These are phyloP conservation scores for Chrysochloris asiatica DNA, from an alignment of 2,113 vertebrate species.

Conservation along the genomic window DNA sequence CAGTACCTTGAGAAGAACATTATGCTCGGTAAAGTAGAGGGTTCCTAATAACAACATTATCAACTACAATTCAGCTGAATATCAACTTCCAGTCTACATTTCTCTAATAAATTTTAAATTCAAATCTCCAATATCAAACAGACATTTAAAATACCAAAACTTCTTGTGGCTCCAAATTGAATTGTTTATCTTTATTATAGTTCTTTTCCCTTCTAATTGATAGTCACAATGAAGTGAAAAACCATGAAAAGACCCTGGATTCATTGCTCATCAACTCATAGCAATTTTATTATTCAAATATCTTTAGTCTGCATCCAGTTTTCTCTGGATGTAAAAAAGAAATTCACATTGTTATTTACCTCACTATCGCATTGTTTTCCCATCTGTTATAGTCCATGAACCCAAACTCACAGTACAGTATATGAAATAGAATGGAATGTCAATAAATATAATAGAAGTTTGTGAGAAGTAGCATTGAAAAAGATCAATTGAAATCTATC, in stretches of 20 bases:
- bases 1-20: too few species aligned
- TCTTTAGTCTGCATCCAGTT: not conserved
- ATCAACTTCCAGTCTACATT: conserved; percentile 37
- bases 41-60: not conserved
- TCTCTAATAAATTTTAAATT: conserved; percentile 21
- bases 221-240: not conserved
- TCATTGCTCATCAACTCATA: not conserved
- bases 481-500: too few species aligned
- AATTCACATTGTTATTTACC: not conserved
- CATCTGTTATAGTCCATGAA: not conserved
- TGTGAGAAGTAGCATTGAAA: too few species aligned
- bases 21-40: too few species aligned
- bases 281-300: not conserved
- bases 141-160: not conserved
- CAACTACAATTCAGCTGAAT: conserved; percentile 36
- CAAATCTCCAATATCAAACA: not conserved
- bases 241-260: not conserved
- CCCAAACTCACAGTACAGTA: not conserved
- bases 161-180: not conserved
- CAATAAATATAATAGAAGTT: too few species aligned
- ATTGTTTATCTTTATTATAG: not conserved
- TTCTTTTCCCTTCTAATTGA: not conserved
- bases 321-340: not conserved
- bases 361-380: not conserved
- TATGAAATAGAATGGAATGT: too few species aligned